These are phyloP conservation scores for Bos indicus DNA, from an alignment of 2,113 vertebrate genomes.

Conservation along the genomic window DNA sequence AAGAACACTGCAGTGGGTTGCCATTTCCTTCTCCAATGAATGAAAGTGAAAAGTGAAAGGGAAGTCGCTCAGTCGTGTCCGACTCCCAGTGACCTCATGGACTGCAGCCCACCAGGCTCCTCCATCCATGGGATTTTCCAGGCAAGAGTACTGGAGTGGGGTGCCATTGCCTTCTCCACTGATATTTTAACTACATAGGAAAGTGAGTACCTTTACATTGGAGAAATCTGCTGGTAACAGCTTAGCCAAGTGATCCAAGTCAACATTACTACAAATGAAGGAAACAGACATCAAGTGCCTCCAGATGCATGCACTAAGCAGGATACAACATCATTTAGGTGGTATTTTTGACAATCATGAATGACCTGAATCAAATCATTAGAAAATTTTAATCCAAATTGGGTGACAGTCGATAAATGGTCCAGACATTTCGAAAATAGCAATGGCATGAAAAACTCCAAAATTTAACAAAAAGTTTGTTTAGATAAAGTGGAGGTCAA, in stretches of 20 bases:
- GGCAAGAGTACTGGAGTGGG: too few species aligned
- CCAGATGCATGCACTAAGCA: background rate
- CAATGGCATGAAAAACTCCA: background rate
- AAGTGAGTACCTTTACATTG: background rate
- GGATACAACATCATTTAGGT: background rate
- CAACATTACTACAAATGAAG: background rate
- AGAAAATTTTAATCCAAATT: background rate
- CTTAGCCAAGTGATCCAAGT: background rate
- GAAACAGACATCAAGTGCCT: background rate
- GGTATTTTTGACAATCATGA: background rate
- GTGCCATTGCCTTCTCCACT: background rate
- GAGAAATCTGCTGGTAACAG: background rate
- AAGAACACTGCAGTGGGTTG: too few species aligned
- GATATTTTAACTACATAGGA: background rate
- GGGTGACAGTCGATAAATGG: too few species aligned
- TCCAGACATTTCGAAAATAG: background rate
- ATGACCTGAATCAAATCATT: conserved; percentile 4
- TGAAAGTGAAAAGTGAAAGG: too few species aligned
- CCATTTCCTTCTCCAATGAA: too few species aligned
- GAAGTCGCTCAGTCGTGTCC: too few species aligned
- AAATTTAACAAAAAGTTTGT: background rate
- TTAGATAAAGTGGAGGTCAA: background rate
- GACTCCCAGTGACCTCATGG: too few species aligned
- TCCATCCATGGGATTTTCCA: too few species aligned
- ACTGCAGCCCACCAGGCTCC: too few species aligned